Conservation (phyloP, 23 tunicate species). For the Oikopleura albicans region DNA sequence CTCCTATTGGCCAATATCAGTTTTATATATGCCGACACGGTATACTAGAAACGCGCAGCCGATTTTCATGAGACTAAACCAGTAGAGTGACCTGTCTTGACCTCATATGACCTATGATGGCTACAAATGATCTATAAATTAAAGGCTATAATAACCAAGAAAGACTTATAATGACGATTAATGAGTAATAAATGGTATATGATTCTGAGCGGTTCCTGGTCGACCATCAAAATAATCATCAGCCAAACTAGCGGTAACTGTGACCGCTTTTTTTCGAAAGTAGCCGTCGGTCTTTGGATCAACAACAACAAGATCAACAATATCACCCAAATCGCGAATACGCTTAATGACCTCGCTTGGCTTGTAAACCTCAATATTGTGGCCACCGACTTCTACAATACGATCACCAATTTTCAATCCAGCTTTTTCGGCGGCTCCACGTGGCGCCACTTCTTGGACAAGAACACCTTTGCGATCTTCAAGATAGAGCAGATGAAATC, state of each 20-base stretch:
- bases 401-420: slow-evolving; percentile 80
- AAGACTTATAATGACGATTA: too few relatives aligned
- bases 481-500: slow-evolving; percentile 69
- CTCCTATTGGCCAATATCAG: too few relatives aligned
- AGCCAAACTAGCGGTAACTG: slow-evolving; percentile 56
- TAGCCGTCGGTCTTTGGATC: slow-evolving; percentile 91
- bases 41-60: too few relatives aligned
- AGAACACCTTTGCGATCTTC: slow-evolving; percentile 93
- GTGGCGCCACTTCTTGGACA: slow-evolving; percentile 47
- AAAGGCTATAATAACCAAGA: too few relatives aligned
- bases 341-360: slow-evolving; percentile 59
- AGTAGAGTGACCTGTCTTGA: too few relatives aligned
- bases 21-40: too few relatives aligned
- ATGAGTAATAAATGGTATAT: too few relatives aligned
- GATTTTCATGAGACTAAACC: too few relatives aligned
- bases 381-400: slow-evolving; percentile 63
- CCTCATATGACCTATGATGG: too few relatives aligned
- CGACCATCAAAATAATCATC: slow-evolving; percentile 26
- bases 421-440: slow-evolving; percentile 35
- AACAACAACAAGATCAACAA: slow-evolving; percentile 48
- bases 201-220: not conserved
- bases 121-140: too few relatives aligned
- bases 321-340: slow-evolving; percentile 52
- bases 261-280: slow-evolving; percentile 73
- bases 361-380: slow-evolving; percentile 53